phyloP scores from a whole-genome alignment of 1,140 invertebrate species.

The Trichonephila clavipes region DNA sequence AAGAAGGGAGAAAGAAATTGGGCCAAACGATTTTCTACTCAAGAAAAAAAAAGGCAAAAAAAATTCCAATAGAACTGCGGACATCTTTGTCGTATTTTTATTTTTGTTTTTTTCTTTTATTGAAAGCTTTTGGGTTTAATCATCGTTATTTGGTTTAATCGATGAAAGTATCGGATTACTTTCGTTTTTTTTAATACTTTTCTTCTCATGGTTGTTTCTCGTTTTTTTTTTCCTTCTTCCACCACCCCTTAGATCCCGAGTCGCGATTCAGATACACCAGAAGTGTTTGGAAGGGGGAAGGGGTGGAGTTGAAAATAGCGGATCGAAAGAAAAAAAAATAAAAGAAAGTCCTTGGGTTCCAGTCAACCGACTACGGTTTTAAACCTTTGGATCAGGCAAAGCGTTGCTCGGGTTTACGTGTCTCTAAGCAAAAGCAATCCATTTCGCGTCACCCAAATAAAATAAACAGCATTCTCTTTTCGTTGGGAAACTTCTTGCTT shows the following conservation, averaged over 20 bases:
- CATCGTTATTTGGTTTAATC: slow-evolving; percentile 70
- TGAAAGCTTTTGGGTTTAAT: slow-evolving; percentile 70
- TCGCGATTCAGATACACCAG: neutral
- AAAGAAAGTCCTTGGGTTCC: neutral
- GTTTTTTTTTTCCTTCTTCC: neutral
- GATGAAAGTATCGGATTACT: slow-evolving; percentile 66
- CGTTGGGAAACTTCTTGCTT: neutral
- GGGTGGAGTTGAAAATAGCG: neutral
- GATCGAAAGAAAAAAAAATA: neutral
- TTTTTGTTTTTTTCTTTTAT: slow-evolving; percentile 15
- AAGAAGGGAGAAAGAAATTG: slow-evolving; percentile 21
- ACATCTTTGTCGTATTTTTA: slow-evolving; percentile 6
- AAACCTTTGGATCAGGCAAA: neutral
- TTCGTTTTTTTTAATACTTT: slow-evolving; percentile 42
- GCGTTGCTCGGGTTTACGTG: neutral
- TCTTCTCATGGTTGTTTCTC: neutral
- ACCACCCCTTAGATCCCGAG: neutral
- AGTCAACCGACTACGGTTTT: slow-evolving; percentile 13
- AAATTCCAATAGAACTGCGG: slow-evolving; percentile 40
- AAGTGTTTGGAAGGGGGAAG: neutral
- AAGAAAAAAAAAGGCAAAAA: neutral
- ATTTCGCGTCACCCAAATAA: neutral
- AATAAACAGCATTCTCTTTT: neutral
- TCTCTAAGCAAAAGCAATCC: slow-evolving; percentile 18
- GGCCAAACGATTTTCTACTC: slow-evolving; percentile 55